A percentile compares a stretch with the other conserved stretches of the same genome.
phyloP scores from a whole-genome alignment of 1,140 invertebrate species.

The Druon quercuslanigerum region DNA sequence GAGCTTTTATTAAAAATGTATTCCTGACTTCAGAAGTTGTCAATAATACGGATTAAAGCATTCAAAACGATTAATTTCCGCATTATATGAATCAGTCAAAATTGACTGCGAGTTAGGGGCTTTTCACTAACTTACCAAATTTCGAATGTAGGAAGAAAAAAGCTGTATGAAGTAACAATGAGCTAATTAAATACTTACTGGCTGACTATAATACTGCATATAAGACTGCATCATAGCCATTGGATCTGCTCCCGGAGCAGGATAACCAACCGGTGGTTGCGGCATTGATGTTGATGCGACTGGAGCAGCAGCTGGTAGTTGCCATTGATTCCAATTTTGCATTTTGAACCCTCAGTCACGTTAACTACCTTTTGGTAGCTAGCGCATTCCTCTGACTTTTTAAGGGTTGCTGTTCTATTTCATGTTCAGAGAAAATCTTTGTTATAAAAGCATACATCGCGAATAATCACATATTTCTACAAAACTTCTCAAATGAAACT shows the following conservation, averaged over 20 bases:
- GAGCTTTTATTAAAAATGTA: no score
- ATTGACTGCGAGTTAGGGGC: no score
- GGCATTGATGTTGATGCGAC: constrained; percentile 64
- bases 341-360: constrained; percentile 62
- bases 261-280: constrained; percentile 71
- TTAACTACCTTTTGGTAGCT: constrained; percentile 52
- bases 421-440: constrained; percentile 64
- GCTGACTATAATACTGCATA: constrained; percentile 75
- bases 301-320: constrained; percentile 67
- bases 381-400: constrained; percentile 63
- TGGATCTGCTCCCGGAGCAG: constrained; percentile 67
- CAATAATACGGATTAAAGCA: no score
- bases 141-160: no score
- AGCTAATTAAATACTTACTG: constrained; percentile 65
- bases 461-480: neutral
- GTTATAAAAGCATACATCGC: constrained; percentile 45
- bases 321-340: constrained; percentile 76
- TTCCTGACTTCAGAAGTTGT: no score
- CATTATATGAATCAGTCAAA: no score
- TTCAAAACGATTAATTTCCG: no score
- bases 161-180: no score
- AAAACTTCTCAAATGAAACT: neutral
- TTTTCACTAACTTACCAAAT: no score
- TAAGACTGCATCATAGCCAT: constrained; percentile 72
- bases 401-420: constrained; percentile 67